Evolutionary conservation across 2,797 vertebrate species (phyloP).

Genomic region (Ispidina lecontei): DNA sequence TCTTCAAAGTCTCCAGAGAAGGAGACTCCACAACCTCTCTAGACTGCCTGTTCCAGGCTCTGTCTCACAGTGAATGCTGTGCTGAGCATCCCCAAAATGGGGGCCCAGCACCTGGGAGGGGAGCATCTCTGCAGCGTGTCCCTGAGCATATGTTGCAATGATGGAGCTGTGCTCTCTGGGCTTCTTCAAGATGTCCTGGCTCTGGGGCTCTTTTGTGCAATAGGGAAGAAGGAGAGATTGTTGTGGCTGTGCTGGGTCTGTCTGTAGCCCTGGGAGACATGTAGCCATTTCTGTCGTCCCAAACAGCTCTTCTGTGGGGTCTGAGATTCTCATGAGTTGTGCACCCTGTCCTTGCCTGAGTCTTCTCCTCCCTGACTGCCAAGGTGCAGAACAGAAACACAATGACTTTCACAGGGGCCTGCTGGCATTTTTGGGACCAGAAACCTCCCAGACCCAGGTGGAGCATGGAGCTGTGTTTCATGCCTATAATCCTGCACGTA

Average conservation of each 20-base stretch:
- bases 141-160: not conserved
- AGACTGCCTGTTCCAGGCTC: no score
- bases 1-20: no score
- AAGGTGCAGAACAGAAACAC: not conserved
- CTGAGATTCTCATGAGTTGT: not conserved
- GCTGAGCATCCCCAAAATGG: not conserved
- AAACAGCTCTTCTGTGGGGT: not conserved
- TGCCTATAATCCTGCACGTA: not conserved
- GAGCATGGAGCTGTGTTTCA: not conserved
- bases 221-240: not conserved
- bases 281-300: not conserved
- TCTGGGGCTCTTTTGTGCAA: not conserved
- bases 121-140: not conserved
- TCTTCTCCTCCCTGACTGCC: not conserved
- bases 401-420: not conserved
- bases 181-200: not conserved
- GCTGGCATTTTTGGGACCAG: not conserved
- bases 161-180: not conserved
- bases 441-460: not conserved
- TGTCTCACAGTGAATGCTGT: not conserved
- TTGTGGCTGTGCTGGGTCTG: not conserved
- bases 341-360: not conserved
- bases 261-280: rapidly evolving
- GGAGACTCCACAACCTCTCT: no score
- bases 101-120: not conserved